These are phyloP conservation scores for Ectropis crepuscularia DNA, from an alignment of 2,888 invertebrate genomes.

Conservation along the genomic window DNA sequence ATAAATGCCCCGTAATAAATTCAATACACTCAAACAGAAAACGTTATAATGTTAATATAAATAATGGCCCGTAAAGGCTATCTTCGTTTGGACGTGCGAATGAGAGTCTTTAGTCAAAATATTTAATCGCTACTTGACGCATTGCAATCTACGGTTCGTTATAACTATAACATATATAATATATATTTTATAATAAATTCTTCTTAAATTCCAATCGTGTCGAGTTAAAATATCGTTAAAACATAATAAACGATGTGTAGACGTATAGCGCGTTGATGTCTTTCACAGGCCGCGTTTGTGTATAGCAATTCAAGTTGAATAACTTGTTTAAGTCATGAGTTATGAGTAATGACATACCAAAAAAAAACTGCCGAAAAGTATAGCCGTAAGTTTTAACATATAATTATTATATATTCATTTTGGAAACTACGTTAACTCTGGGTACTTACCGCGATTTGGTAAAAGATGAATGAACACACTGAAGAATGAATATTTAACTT, in stretches of 20 bases:
- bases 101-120: slow-evolving; percentile 29
- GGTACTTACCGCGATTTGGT: no score
- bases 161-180: no score
- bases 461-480: no score
- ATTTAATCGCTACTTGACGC: slow-evolving; percentile 34
- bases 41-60: slow-evolving; percentile 39
- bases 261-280: slow-evolving; percentile 71
- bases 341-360: no score
- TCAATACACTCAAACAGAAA: slow-evolving; percentile 47
- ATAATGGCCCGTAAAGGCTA: slow-evolving; percentile 38
- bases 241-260: not conserved
- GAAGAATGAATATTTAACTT: no score
- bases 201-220: not conserved
- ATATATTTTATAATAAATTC: not conserved
- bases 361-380: no score
- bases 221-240: not conserved
- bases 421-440: no score
- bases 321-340: no score
- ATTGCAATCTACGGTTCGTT: slow-evolving; percentile 3
- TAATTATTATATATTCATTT: no score
- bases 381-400: no score
- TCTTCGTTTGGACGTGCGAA: slow-evolving; percentile 34
- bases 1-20: slow-evolving; percentile 71
- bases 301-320: not conserved
- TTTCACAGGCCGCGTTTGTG: slow-evolving; percentile 55